Conservation (phyloP, 2,888 invertebrate species). For the Phragmatobia fuliginosa region DNA sequence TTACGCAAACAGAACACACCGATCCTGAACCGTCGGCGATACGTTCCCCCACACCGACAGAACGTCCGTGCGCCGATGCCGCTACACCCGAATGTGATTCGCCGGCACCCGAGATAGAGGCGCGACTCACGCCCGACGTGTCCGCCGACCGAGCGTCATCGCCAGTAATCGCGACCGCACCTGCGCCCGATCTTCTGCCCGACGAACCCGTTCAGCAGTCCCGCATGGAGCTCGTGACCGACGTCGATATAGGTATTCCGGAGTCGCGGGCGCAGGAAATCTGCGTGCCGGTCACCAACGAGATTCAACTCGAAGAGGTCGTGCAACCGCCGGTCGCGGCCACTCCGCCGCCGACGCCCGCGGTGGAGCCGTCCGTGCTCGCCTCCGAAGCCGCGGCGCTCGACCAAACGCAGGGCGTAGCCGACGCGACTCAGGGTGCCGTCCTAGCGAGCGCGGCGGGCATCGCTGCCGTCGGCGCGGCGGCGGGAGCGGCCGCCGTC, state of each 20-base stretch:
- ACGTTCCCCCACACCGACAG: constrained; percentile 6
- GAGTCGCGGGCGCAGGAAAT: constrained; percentile 82
- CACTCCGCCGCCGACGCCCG: constrained; percentile 59
- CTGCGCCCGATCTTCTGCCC: constrained; percentile 75
- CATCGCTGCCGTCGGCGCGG: constrained; percentile 51
- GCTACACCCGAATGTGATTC: constrained; percentile 14
- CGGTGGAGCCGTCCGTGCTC: constrained; percentile 51
- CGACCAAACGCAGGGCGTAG: constrained; percentile 52
- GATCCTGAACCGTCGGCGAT: not conserved
- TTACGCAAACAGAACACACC: not conserved
- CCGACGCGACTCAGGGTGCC: constrained; percentile 54
- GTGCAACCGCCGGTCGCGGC: constrained; percentile 59
- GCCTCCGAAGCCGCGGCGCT: constrained; percentile 50
- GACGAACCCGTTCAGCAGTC: constrained; percentile 55
- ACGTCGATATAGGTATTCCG: constrained; percentile 75
- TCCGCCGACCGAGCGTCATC: constrained; percentile 13
- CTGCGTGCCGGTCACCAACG: constrained; percentile 78
- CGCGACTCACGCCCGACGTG: constrained; percentile 32
- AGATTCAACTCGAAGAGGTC: constrained; percentile 71
- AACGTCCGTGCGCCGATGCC: constrained; percentile 17
- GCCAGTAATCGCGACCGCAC: constrained; percentile 47
- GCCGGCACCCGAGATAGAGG: constrained; percentile 14
- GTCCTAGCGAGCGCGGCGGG: constrained; percentile 52
- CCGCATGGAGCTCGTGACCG: constrained; percentile 73
- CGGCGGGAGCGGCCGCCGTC: constrained; percentile 45